A percentile compares a stretch with the other conserved stretches of the same genome.
Evolutionary conservation across 2,888 invertebrate genomes (phyloP).

Genomic region (Drosophila seclusa): DNA sequence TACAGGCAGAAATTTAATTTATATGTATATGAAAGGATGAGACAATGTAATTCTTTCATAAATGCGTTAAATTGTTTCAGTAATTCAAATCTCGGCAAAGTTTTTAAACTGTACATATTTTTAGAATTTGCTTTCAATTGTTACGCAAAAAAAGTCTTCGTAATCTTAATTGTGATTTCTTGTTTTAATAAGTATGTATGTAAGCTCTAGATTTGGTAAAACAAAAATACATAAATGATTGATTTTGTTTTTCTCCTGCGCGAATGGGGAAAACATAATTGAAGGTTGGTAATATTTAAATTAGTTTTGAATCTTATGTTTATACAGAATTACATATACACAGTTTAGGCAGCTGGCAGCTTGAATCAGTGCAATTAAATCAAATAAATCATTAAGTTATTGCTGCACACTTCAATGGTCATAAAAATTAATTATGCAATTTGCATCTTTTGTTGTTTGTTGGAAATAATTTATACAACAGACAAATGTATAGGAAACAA

Average conservation of each 20-base stretch:
- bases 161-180: slow-evolving; percentile 31
- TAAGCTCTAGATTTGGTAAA: slow-evolving; percentile 78
- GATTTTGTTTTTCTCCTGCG: slow-evolving; percentile 14
- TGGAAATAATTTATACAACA: slow-evolving; percentile 73
- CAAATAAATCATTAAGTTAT: slow-evolving; percentile 20
- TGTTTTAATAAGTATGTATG: slow-evolving; percentile 49
- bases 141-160: slow-evolving; percentile 7
- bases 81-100: slow-evolving; percentile 49
- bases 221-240: slow-evolving; percentile 61
- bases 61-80: slow-evolving; percentile 34
- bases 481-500: slow-evolving; percentile 57
- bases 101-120: slow-evolving; percentile 65
- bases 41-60: slow-evolving; percentile 26
- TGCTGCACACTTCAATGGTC: slow-evolving; percentile 24
- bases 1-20: slow-evolving; percentile 59
- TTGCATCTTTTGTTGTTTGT: slow-evolving; percentile 35
- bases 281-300: slow-evolving; percentile 28
- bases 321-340: slow-evolving; percentile 70
- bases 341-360: slow-evolving; percentile 53
- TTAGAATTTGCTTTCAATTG: slow-evolving; percentile 42
- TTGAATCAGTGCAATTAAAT: slow-evolving; percentile 48
- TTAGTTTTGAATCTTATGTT: slow-evolving; percentile 55
- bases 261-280: slow-evolving; percentile 30
- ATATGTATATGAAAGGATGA: slow-evolving; percentile 23
- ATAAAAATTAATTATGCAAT: slow-evolving; percentile 35